A percentile compares a stretch with the other conserved stretches of the same genome.
These are phyloP conservation scores for Gymnocephalus cernua DNA, from an alignment of 2,113 vertebrate species.

Conservation along the genomic window DNA sequence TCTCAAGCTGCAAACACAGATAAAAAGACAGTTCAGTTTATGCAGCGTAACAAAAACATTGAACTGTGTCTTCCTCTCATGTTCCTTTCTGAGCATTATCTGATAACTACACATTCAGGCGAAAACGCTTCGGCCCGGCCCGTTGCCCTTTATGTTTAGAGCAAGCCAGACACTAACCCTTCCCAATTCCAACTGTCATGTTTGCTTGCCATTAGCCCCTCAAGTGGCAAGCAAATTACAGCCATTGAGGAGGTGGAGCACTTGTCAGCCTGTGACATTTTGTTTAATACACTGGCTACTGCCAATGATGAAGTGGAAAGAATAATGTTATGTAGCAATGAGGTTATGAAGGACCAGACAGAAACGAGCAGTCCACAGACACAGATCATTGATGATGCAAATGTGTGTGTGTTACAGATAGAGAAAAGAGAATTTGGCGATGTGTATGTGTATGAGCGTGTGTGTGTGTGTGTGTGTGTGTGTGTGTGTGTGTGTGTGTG, in stretches of 20 bases:
- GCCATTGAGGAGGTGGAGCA: slow-evolving; percentile 43
- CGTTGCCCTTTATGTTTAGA: slow-evolving; percentile 49
- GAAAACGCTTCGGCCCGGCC: background rate
- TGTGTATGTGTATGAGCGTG: background rate
- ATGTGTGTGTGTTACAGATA: background rate
- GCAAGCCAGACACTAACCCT: slow-evolving; percentile 42
- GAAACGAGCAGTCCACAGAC: background rate
- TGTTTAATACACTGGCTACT: slow-evolving; percentile 49
- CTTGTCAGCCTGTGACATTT: slow-evolving; percentile 56
- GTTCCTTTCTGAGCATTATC: background rate
- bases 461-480: slow-evolving; percentile 2
- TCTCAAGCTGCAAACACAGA: slow-evolving; percentile 9
- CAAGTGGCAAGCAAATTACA: slow-evolving; percentile 58
- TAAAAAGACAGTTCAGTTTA: background rate
- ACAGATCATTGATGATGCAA: background rate
- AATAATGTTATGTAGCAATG: slow-evolving; percentile 13
- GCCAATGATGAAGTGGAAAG: slow-evolving; percentile 59
- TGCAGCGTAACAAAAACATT: background rate
- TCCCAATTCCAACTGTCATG: slow-evolving; percentile 57
- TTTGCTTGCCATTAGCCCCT: slow-evolving; percentile 56
- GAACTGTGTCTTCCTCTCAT: background rate
- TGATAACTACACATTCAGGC: slow-evolving; percentile 2
- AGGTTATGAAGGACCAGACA: slow-evolving; percentile 35
- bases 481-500: slow-evolving; percentile 3
- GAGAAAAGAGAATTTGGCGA: background rate